phyloP scores from a whole-genome alignment of 2,797 vertebrate genomes.

The Heliangelus exortis region DNA sequence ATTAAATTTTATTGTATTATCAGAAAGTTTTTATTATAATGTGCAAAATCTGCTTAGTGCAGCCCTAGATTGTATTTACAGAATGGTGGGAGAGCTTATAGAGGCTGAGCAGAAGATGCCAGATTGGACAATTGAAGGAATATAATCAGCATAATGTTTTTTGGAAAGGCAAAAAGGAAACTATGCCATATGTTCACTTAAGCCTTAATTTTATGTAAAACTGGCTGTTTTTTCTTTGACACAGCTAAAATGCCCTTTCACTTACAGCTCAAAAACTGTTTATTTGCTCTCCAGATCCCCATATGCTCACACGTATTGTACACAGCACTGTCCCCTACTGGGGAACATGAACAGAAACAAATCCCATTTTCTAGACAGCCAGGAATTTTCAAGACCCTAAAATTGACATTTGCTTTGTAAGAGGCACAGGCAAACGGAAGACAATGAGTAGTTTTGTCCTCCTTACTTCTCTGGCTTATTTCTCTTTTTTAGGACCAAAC shows the following conservation, averaged over 20 bases:
- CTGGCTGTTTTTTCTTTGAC: conserved; percentile 81
- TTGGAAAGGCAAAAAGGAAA: conserved; percentile 86
- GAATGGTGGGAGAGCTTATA: conserved; percentile 87
- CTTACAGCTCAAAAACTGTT: conserved; percentile 80
- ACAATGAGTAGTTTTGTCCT: neutral
- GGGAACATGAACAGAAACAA: neutral
- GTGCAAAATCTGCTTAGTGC: conserved; percentile 92
- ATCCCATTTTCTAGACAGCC: conserved; percentile 7
- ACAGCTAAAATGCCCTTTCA: conserved; percentile 82
- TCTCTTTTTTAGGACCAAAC: neutral
- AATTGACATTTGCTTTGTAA: neutral
- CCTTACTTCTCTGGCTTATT: neutral
- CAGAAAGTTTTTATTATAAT: conserved; percentile 85
- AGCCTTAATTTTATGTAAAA: conserved; percentile 86
- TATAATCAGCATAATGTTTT: conserved; percentile 88
- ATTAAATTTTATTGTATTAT: conserved; percentile 84
- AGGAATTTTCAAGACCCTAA: conserved; percentile 26
- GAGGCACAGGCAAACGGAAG: neutral
- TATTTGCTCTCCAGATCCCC: conserved; percentile 74
- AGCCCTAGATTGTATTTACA: conserved; percentile 82
- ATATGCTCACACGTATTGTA: conserved; percentile 59
- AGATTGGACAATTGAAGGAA: conserved; percentile 93
- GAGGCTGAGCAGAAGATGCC: conserved; percentile 88
- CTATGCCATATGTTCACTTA: conserved; percentile 87
- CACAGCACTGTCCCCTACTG: conserved; percentile 75